Evolutionary conservation across 2,113 vertebrate species (phyloP).

Genomic region (Scopus umbretta): DNA sequence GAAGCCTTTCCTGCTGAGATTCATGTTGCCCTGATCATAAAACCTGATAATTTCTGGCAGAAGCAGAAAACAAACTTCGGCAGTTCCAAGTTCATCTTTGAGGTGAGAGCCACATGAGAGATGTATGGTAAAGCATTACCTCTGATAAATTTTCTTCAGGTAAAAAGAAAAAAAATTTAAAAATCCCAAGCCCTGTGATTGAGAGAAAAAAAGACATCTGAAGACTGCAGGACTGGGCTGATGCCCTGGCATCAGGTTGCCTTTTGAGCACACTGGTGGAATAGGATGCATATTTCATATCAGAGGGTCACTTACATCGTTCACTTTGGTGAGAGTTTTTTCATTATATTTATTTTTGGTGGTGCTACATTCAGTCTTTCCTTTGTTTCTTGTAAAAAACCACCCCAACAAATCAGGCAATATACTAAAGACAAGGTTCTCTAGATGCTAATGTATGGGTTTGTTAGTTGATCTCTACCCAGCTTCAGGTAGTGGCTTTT

Average conservation of each 20-base stretch:
- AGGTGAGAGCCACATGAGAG: constrained; percentile 72
- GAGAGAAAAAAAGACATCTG: neutral
- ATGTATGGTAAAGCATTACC: neutral
- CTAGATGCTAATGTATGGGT: neutral
- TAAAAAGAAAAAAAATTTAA: neutral
- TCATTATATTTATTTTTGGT: neutral
- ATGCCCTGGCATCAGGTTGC: neutral
- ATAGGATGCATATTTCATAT: neutral
- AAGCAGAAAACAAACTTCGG: constrained; percentile 99
- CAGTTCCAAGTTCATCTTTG: constrained; percentile 98
- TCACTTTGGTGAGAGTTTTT: neutral
- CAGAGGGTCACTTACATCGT: neutral
- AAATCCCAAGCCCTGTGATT: neutral
- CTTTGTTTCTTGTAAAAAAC: neutral
- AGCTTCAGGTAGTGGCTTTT: neutral
- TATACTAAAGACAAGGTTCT: neutral
- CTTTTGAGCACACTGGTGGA: neutral
- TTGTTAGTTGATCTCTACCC: neutral
- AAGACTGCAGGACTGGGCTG: neutral
- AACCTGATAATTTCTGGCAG: constrained; percentile 99
- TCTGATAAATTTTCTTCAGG: neutral
- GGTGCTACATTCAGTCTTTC: neutral
- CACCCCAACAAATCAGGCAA: neutral
- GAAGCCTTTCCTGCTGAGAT: constrained; percentile 95
- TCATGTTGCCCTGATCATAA: constrained; percentile 98